phyloP scores from a whole-genome alignment of 2,113 vertebrate species.

The Microtus richardsoni region DNA sequence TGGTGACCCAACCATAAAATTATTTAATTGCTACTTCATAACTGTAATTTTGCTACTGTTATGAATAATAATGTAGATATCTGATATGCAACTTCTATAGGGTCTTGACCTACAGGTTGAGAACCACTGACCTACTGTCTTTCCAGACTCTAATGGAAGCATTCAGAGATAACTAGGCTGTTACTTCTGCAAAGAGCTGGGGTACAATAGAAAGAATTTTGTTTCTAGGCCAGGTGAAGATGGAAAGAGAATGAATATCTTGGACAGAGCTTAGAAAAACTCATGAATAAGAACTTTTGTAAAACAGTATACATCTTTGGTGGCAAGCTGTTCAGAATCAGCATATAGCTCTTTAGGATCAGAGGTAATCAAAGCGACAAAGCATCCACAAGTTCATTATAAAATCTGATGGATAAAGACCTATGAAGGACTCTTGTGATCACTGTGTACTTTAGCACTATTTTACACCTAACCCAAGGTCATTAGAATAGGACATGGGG shows the following conservation, averaged over 20 bases:
- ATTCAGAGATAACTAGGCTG: neutral
- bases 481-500: neutral
- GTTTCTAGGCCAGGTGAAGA: neutral
- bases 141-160: neutral
- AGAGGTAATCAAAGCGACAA: neutral
- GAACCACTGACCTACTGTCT: neutral
- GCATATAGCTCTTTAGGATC: neutral
- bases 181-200: neutral
- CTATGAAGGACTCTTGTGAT: neutral
- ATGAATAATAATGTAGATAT: neutral
- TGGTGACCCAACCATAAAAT: neutral
- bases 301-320: neutral
- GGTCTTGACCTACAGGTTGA: neutral
- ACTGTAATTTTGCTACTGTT: neutral
- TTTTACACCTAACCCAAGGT: fast-evolving
- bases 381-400: neutral
- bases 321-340: neutral
- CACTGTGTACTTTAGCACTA: neutral
- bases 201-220: neutral
- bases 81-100: too few relatives aligned
- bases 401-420: neutral
- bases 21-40: neutral
- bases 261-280: neutral
- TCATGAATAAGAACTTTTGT: neutral
- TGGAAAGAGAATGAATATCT: neutral